Conservation (phyloP, 2,113 vertebrate genomes). For the Pseudorectes ferrugineus region DNA sequence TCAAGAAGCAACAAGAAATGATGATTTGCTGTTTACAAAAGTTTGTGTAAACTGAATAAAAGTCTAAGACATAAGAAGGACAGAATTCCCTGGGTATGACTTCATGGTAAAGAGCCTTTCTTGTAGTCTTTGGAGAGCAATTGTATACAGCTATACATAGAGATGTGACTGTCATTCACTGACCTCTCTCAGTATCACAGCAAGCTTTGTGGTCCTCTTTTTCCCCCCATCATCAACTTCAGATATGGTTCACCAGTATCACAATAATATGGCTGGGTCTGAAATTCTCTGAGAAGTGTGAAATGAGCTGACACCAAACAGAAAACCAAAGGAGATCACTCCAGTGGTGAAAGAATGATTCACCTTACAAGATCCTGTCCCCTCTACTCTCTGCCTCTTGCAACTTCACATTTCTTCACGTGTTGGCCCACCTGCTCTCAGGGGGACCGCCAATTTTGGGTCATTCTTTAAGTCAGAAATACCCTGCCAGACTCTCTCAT, state of each 20-base stretch:
- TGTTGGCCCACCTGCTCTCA: accelerated
- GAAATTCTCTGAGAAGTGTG: not conserved
- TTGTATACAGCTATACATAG: not conserved
- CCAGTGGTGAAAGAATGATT: not conserved
- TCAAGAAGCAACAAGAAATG: not conserved
- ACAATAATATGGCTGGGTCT: not conserved
- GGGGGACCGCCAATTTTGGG: accelerated
- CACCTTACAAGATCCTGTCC: not conserved
- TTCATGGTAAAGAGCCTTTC: not conserved
- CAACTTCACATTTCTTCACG: not conserved
- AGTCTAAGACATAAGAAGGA: not conserved
- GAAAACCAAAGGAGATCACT: not conserved
- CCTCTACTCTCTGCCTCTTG: not conserved
- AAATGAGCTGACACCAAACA: not conserved
- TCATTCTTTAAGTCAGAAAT: not conserved
- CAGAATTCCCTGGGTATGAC: not conserved
- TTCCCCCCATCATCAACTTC: not conserved
- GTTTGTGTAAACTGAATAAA: not conserved
- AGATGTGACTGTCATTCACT: not conserved
- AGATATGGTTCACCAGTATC: not conserved
- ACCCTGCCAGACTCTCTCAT: accelerated
- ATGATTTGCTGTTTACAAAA: not conserved
- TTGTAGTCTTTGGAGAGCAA: not conserved
- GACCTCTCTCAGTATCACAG: not conserved
- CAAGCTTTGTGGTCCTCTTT: not conserved